These are phyloP conservation scores for Pemphigus obesinymphae DNA, from an alignment of 1,140 invertebrate species.

Conservation along the genomic window DNA sequence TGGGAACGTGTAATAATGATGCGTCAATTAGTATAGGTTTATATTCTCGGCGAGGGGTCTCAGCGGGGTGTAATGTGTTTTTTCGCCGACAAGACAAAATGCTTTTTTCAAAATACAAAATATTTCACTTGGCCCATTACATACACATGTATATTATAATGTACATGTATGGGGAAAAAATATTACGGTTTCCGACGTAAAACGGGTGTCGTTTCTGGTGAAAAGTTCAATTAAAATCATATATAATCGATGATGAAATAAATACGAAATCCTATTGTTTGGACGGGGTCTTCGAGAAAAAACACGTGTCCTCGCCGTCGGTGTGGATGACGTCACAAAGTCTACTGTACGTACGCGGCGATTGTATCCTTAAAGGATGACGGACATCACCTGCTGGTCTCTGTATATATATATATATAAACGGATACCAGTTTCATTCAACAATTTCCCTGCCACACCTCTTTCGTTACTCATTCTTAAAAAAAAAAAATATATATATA, in stretches of 20 bases:
- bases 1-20: neutral
- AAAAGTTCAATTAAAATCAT: neutral
- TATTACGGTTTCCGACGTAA: neutral
- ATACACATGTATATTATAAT: neutral
- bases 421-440: constrained; percentile 34
- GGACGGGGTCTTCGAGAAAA: neutral
- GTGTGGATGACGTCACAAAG: constrained; percentile 19
- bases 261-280: constrained; percentile 1
- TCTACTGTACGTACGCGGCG: constrained; percentile 20
- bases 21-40: neutral
- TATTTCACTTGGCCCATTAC: neutral
- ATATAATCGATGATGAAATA: too few species aligned
- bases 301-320: neutral
- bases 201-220: neutral
- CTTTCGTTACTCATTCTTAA: constrained; percentile 33
- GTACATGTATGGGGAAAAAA: neutral
- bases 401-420: neutral
- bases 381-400: constrained; percentile 9
- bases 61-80: neutral
- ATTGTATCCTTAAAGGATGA: constrained; percentile 37
- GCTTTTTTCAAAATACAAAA: neutral
- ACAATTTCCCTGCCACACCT: constrained; percentile 17
- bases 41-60: neutral
- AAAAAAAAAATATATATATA: neutral
- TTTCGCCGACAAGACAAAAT: neutral